Conservation (phyloP, 2,888 invertebrate species). For the Brachynemurus nebulosus region DNA sequence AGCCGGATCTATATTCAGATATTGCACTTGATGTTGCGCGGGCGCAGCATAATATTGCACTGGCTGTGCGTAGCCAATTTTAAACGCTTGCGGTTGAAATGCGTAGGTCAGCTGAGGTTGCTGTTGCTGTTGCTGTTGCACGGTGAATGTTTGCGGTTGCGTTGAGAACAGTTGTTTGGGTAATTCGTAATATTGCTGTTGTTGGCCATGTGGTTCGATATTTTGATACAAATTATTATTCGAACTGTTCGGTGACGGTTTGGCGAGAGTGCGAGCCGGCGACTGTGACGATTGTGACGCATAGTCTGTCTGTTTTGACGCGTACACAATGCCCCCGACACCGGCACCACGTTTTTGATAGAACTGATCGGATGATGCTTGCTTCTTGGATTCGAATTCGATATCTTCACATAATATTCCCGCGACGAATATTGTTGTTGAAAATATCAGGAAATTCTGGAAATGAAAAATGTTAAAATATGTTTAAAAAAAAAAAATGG, state of each 20-base stretch:
- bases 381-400: too few relatives aligned
- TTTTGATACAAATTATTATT: too few relatives aligned
- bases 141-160: slow-evolving; percentile 3
- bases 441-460: too few relatives aligned
- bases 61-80: neutral
- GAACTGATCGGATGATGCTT: too few relatives aligned
- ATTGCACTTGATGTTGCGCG: neutral
- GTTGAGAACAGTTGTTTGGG: neutral
- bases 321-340: neutral
- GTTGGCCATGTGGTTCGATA: too few relatives aligned
- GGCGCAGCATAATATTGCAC: neutral
- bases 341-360: neutral
- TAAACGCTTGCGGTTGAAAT: slow-evolving; percentile 6
- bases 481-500: too few relatives aligned
- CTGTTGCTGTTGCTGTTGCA: neutral
- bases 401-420: too few relatives aligned
- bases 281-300: neutral
- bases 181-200: neutral
- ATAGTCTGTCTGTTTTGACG: neutral
- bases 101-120: neutral
- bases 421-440: too few relatives aligned
- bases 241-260: neutral
- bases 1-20: slow-evolving; percentile 13
- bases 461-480: too few relatives aligned
- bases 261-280: neutral